Conservation (phyloP, 1,140 invertebrate species). For the Rhopalosiphum maidis region DNA sequence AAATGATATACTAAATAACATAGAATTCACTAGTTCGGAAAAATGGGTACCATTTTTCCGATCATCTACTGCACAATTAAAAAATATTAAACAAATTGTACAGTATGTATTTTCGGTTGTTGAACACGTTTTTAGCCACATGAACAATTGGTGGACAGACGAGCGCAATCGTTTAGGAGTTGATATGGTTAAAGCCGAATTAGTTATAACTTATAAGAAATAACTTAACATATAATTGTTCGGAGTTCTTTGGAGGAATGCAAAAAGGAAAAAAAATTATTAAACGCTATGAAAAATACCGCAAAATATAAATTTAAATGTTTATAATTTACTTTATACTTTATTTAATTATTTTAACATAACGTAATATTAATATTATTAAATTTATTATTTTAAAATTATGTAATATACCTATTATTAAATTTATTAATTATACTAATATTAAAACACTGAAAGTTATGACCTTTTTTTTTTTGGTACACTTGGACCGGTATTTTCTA, state of each 20-base stretch:
- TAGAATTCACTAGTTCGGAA: too few species aligned
- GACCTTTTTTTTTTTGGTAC: too few species aligned
- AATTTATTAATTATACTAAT: too few species aligned
- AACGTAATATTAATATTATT: too few species aligned
- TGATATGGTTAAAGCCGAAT: neutral
- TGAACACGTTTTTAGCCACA: constrained; percentile 4
- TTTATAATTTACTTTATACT: too few species aligned
- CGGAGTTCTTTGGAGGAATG: neutral
- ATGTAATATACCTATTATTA: too few species aligned
- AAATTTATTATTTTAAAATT: too few species aligned
- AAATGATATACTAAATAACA: too few species aligned
- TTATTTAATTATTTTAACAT: too few species aligned
- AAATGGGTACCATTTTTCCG: neutral
- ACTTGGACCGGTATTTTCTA: too few species aligned
- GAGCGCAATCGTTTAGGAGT: neutral
- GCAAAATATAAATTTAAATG: too few species aligned
- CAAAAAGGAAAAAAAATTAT: neutral
- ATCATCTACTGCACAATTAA: neutral
- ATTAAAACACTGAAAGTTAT: too few species aligned
- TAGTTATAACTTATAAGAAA: constrained; percentile 7
- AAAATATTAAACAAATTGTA: neutral
- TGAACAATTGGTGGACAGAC: neutral
- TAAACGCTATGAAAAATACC: neutral
- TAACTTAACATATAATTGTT: constrained; percentile 11
- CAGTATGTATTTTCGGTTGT: neutral